Evolutionary conservation across 2,113 vertebrate genomes (phyloP).

Genomic region (Corythornis madagascariensis): DNA sequence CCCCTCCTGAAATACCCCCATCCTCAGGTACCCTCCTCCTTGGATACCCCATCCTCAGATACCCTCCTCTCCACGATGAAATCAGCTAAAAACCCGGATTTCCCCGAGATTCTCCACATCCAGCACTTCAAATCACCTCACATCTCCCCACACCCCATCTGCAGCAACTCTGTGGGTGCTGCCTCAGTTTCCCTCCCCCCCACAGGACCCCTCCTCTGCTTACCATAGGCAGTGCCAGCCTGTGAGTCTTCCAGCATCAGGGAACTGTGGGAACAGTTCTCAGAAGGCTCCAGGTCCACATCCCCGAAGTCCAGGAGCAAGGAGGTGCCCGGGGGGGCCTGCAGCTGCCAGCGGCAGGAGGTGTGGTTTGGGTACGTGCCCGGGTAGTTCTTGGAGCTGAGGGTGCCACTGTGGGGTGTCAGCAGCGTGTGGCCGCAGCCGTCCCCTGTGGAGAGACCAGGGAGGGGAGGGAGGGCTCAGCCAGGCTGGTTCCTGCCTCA

Average conservation of each 20-base stretch:
- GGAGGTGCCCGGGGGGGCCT: conserved; percentile 62
- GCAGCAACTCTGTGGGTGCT: accelerated
- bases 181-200: neutral
- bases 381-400: conserved; percentile 85
- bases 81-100: neutral
- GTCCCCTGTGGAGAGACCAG: conserved; percentile 68
- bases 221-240: conserved; percentile 72
- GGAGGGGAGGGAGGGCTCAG: neutral
- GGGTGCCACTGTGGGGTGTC: conserved; percentile 80
- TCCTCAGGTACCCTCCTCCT: neutral
- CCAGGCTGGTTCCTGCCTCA: neutral
- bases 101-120: neutral
- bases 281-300: conserved; percentile 82
- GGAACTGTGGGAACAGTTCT: conserved; percentile 78
- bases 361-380: conserved; percentile 86
- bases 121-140: neutral
- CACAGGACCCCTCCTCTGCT: neutral
- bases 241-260: conserved; percentile 73
- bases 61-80: neutral
- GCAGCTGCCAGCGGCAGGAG: conserved; percentile 79
- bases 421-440: conserved; percentile 85
- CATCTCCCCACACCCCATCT: accelerated
- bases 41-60: accelerated
- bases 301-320: conserved; percentile 82
- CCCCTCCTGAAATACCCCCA: neutral